Conservation (phyloP, 2,888 invertebrate species). For the Melanargia galathea region DNA sequence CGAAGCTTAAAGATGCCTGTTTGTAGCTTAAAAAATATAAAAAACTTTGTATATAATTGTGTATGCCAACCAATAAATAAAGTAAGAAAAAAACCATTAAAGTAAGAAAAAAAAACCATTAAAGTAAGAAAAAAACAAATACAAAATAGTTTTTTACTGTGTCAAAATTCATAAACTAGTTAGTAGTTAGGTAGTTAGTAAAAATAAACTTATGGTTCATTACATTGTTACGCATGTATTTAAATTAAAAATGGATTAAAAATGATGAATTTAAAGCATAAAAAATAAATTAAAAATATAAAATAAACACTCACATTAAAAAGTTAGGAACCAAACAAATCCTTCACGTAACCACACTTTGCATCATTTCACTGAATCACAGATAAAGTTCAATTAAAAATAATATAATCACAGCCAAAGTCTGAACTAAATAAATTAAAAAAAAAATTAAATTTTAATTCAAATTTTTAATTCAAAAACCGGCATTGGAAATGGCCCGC, state of each 20-base stretch:
- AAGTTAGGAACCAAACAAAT: background rate
- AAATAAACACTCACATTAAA: background rate
- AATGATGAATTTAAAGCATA: background rate
- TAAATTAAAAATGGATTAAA: background rate
- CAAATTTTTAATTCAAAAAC: slow-evolving; percentile 46
- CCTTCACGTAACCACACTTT: slow-evolving; percentile 10
- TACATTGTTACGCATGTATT: too few relatives aligned
- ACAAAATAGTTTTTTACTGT: too few relatives aligned
- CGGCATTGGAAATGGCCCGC: slow-evolving; percentile 56
- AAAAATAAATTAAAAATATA: background rate
- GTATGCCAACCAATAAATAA: too few relatives aligned
- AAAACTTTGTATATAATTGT: too few relatives aligned
- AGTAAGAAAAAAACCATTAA: too few relatives aligned
- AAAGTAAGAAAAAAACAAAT: too few relatives aligned
- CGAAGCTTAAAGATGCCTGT: background rate
- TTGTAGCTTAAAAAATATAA: too few relatives aligned
- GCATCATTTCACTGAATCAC: slow-evolving; percentile 15
- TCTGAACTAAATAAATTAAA: slow-evolving; percentile 16
- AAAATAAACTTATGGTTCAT: too few relatives aligned
- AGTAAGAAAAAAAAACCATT: too few relatives aligned
- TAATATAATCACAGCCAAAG: slow-evolving; percentile 24
- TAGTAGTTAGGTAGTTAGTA: too few relatives aligned
- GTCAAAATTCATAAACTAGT: too few relatives aligned
- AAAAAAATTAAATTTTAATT: slow-evolving; percentile 34
- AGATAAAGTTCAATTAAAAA: slow-evolving; percentile 9